Evolutionary conservation across 1,140 invertebrate species (phyloP), one percentile per base, ranked within the genome.

Genomic region (Tetragnatha versicolor): DNA sequence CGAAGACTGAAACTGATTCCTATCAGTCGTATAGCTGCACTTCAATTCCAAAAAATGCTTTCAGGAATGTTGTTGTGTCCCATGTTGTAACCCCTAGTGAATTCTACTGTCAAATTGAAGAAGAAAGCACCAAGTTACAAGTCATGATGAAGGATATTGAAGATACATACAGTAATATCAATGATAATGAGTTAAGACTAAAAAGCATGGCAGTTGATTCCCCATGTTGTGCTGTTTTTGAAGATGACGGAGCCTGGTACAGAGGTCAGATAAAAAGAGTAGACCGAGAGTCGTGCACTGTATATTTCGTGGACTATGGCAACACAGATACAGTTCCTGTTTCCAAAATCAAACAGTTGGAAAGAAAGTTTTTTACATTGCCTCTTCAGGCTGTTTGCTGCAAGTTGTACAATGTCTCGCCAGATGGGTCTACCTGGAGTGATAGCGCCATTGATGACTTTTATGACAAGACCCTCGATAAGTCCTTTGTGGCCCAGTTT

Each of bases 241-340:
- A 89, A 80, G 88, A 87, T 79, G 93, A 94, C 85, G 85, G 86
- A 29, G 87, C 88, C 63, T 96, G 93, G 93, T 95, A 94, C 82
- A 87, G 94, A 80, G 93, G 92, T 0, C 89, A 91, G 81, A 90
- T 94, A 20, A 87, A 93, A 0, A 91, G 93, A 82, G 87, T 91
- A 77, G 87, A 88, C 12, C 90, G 91, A 61, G 69, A 82, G 1
- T 89, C 91, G 20, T 92, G 90, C 12, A 91, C 91, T 1, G 90
- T 95, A 0, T 88, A 90, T 42, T 95, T 93, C 83, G 90, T 95
- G 4, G 94, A 96, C 83, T 94, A 91, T 83, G 94, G 94, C 10
- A 94, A 94, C 83, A 42, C 51, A 6, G 63, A 68, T 61, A 27
- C 3, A 14, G 60, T 80, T 45, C 39, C 61, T 33, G 20, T 42